phyloP scores from a whole-genome alignment of 37 sponge, comb jelly and placozoan genomes.

The Aphrocallistes beatrix region DNA sequence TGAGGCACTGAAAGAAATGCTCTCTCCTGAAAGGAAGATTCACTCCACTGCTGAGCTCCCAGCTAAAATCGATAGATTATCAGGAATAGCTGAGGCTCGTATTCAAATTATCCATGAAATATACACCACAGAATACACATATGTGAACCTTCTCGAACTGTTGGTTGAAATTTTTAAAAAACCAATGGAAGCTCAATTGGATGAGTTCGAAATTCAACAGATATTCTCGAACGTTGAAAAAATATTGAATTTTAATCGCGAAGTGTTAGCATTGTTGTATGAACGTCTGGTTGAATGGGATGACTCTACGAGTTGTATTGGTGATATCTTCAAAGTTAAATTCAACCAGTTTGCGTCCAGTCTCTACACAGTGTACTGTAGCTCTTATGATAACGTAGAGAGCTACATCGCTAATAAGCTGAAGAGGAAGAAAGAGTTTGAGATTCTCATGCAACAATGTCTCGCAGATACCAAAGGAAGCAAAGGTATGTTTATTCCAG shows the following conservation, averaged over 20 bases:
- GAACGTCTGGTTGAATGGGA: constrained; percentile 33
- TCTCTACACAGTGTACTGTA: constrained; percentile 85
- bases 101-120: constrained; percentile 62
- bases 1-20: neutral
- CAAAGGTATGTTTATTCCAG: neutral
- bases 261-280: constrained; percentile 46
- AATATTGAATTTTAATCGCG: constrained; percentile 54
- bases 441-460: constrained; percentile 11
- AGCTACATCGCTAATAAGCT: constrained; percentile 21
- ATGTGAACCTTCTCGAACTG: constrained; percentile 62
- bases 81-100: constrained; percentile 23
- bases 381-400: constrained; percentile 76
- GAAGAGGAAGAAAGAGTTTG: constrained; percentile 74
- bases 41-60: neutral
- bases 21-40: neutral
- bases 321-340: constrained; percentile 62
- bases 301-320: constrained; percentile 35
- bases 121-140: constrained; percentile 75
- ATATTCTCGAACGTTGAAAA: constrained; percentile 80
- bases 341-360: constrained; percentile 26
- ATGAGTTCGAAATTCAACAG: constrained; percentile 36
- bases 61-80: neutral
- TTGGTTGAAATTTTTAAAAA: constrained; percentile 71
- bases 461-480: neutral
- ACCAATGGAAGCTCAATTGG: constrained; percentile 27